Conservation (phyloP, 2,888 invertebrate species). For the Pasiphila rectangulata region DNA sequence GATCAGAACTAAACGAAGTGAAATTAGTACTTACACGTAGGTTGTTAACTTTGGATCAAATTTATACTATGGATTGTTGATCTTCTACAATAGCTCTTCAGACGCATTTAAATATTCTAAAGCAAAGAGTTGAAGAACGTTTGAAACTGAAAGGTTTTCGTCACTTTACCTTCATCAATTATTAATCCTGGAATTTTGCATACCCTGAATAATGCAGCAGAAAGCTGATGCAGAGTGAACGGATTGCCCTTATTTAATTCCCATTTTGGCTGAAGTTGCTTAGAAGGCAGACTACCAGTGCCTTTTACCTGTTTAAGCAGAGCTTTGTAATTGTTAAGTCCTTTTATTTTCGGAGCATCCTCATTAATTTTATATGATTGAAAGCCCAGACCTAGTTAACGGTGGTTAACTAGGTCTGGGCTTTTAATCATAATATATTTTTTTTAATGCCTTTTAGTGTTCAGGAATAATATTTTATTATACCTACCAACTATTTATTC, state of each 20-base stretch:
- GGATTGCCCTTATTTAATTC: conserved; percentile 70
- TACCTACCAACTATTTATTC: no score
- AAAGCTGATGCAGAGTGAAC: conserved; percentile 59
- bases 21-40: no score
- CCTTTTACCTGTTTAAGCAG: neutral
- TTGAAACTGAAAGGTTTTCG: conserved; percentile 58
- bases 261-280: conserved; percentile 36
- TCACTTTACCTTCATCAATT: conserved; percentile 64
- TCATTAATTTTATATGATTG: no score
- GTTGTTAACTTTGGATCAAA: no score
- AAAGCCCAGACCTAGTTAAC: no score
- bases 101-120: conserved; percentile 35
- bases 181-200: conserved; percentile 68
- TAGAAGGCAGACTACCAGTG: neutral
- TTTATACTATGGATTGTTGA: neutral
- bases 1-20: no score
- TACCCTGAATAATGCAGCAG: conserved; percentile 69
- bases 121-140: conserved; percentile 50
- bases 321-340: no score
- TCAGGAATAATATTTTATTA: no score
- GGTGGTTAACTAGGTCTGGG: no score
- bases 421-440: no score
- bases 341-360: no score
- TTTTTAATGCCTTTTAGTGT: no score
- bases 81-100: conserved; percentile 11